phyloP scores from a whole-genome alignment of 2,797 vertebrate genomes.

The Gymnodraco acuticeps region DNA sequence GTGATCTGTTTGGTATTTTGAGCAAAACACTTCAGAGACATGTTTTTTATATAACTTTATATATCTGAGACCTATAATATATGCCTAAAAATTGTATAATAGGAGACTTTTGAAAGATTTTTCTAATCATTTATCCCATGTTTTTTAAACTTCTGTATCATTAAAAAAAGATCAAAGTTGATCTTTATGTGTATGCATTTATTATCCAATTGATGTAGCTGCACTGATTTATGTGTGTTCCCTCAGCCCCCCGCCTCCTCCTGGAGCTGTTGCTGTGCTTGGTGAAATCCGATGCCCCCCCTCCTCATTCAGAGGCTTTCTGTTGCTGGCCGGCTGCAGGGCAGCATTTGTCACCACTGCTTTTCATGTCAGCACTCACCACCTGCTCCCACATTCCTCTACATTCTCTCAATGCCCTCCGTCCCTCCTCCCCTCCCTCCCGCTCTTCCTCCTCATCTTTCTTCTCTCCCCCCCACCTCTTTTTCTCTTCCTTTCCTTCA shows the following conservation, averaged over 20 bases:
- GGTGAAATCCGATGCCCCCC: constrained; percentile 73
- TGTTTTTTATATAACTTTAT: too few relatives aligned
- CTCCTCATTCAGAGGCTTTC: constrained; percentile 68
- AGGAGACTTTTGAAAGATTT: too few relatives aligned
- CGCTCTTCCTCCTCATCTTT: constrained; percentile 52
- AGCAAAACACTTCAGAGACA: too few relatives aligned
- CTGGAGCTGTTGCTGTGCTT: constrained; percentile 43
- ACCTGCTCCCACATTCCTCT: constrained; percentile 87
- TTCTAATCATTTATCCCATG: too few relatives aligned
- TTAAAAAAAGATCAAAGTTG: too few relatives aligned
- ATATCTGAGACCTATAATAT: too few relatives aligned
- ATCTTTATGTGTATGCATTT: background rate
- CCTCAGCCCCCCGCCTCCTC: constrained; percentile 3
- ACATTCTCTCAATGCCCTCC: constrained; percentile 82
- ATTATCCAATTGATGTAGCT: background rate
- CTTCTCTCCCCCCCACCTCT: constrained; percentile 47
- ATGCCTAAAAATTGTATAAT: too few relatives aligned
- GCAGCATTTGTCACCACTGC: constrained; percentile 85
- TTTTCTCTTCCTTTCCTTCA: constrained; percentile 10
- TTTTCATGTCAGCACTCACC: constrained; percentile 87
- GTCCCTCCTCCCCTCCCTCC: constrained; percentile 60
- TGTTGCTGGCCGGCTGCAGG: constrained; percentile 66
- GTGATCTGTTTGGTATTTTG: too few relatives aligned
- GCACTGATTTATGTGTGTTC: background rate
- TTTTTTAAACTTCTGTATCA: too few relatives aligned